Evolutionary conservation across 1,140 invertebrate species (phyloP), one percentile per base, ranked within the genome.

Genomic region (Aphelinus atriplicis): DNA sequence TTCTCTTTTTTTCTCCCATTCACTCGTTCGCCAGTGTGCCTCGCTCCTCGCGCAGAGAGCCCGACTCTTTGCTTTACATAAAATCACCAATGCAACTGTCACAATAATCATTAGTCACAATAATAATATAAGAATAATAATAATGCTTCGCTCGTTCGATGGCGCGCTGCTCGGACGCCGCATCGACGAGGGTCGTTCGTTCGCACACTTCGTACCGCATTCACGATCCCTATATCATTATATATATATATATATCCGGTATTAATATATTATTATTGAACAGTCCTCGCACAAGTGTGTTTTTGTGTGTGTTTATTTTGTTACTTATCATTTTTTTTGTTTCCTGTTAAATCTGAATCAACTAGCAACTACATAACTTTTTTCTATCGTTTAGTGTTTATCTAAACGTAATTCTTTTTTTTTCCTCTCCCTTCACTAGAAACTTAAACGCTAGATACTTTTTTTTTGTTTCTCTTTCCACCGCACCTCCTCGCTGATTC

Each of bases 291-390:
- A 83, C 82, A 78, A 78, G 74, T 76, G 69, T 46, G 61, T 65
- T 56, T 71, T 51, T 46, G 7, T 26, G 46, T 47, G 4, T n/a
- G 42, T 60, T 10, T 60, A 1, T n/a, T 26, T 43, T 10, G 9
- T 43, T 26, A 7, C 58, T 60, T 26, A 26, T 26, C 26, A 26
- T 26, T 26, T 26, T 64, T 26, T 26, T 26, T 26, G 26, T 26
- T 26, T 26, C 26, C 26, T 26, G 26, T 26, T 26, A 26, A 26
- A 61, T 71, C 48, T 75, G 62, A 71, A 58, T 77, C 51, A 77
- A 69, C 83, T 86, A 88, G 79, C 81, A 84, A 86, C 85, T 87
- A 87, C 81, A 84, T 88, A 87, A 85, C 85, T 87, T 77, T 26
- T 26, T 73, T 66, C 84, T 85, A 85, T 76, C 80, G 79, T 76